These are phyloP conservation scores for Sterrhoptilus dennistouni DNA, from an alignment of 2,113 vertebrate species.

Conservation along the genomic window DNA sequence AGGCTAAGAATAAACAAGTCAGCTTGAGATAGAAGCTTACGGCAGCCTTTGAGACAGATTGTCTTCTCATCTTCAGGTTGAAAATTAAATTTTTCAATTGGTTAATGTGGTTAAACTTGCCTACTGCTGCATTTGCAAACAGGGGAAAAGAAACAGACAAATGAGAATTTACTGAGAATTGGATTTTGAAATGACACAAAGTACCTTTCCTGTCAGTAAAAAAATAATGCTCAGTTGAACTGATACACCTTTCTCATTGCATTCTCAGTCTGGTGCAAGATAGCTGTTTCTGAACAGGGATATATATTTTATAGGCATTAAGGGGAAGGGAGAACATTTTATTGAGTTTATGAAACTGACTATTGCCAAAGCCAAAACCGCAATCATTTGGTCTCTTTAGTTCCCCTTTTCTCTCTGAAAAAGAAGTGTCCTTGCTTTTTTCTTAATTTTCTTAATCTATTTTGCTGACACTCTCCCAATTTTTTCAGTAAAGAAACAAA, in stretches of 20 bases:
- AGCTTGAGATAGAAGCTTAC: slow-evolving; percentile 37
- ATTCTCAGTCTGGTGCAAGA: not conserved
- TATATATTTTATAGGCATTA: not conserved
- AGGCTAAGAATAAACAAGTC: slow-evolving; percentile 59
- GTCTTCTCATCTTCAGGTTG: slow-evolving; percentile 32
- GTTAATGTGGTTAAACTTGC: slow-evolving; percentile 11
- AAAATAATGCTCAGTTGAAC: slow-evolving; percentile 2
- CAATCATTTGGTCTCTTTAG: not conserved
- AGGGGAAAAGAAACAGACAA: not conserved
- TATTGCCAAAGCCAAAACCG: slow-evolving; percentile 9
- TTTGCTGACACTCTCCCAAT: not conserved
- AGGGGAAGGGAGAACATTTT: not conserved
- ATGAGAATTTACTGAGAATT: not conserved
- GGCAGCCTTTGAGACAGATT: slow-evolving; percentile 21
- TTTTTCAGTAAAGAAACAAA: not conserved
- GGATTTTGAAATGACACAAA: slow-evolving; percentile 14
- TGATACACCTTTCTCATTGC: not conserved
- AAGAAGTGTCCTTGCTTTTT: not conserved
- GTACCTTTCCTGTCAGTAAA: not conserved
- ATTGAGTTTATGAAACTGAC: not conserved
- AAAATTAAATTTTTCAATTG: slow-evolving; percentile 40
- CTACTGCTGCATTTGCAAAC: not conserved
- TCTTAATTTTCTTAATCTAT: not conserved
- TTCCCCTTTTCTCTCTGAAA: not conserved
- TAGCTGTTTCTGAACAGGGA: not conserved